These are phyloP conservation scores for Bombyx huttoni DNA, from an alignment of 2,888 invertebrate species.

Conservation along the genomic window DNA sequence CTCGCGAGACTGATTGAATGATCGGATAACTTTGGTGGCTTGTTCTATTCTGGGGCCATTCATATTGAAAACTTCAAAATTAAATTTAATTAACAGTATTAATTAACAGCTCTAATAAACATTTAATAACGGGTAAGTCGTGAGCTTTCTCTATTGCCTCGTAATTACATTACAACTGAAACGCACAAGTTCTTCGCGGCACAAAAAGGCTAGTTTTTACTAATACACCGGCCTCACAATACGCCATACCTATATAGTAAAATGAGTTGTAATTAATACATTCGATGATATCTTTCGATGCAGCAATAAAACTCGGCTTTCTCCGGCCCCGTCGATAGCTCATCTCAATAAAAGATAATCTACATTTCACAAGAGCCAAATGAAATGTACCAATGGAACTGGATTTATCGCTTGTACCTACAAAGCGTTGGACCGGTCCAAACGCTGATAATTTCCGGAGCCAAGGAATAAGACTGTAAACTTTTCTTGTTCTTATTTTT, in stretches of 20 bases:
- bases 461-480: slow-evolving; percentile 45
- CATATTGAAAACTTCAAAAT: no score
- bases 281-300: slow-evolving; percentile 1
- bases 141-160: no score
- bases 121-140: no score
- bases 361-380: slow-evolving; percentile 20
- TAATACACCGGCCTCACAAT: background rate
- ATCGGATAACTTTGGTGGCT: background rate
- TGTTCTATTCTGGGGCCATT: background rate
- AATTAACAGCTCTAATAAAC: no score
- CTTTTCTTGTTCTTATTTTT: slow-evolving; percentile 44
- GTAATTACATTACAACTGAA: no score
- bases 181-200: no score
- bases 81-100: no score
- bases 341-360: slow-evolving; percentile 15
- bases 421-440: slow-evolving; percentile 43
- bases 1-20: background rate
- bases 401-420: slow-evolving; percentile 25
- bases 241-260: no score
- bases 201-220: background rate
- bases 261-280: background rate
- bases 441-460: slow-evolving; percentile 57
- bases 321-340: slow-evolving; percentile 10
- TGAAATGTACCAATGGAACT: slow-evolving; percentile 19
- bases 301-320: slow-evolving; percentile 1